phyloP scores from a whole-genome alignment of 2,888 invertebrate genomes.

The Lithophane semibrunnea region DNA sequence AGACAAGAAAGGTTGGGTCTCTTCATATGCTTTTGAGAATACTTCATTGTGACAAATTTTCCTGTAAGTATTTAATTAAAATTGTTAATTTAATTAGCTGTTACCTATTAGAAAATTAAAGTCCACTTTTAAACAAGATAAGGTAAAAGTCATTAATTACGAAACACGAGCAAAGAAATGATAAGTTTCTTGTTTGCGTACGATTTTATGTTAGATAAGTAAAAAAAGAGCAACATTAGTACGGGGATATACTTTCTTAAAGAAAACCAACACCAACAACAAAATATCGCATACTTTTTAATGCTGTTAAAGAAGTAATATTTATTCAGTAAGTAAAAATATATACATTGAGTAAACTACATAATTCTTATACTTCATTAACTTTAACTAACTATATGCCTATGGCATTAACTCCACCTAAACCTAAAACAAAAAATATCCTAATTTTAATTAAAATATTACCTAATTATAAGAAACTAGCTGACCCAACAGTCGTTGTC shows the following conservation, averaged over 20 bases:
- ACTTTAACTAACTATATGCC: not conserved
- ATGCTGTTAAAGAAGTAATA: not conserved
- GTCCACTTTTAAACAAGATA: not conserved
- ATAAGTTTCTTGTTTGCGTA: not conserved
- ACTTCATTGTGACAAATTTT: conserved; percentile 3
- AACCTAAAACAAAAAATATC: not conserved
- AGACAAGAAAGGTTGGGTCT: conserved; percentile 1
- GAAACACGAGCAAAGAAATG: not conserved
- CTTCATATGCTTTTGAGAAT: conserved; percentile 5
- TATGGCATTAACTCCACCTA: no score
- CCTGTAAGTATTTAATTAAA: conserved; percentile 36
- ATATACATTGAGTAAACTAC: not conserved
- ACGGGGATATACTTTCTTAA: not conserved
- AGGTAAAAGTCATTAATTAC: not conserved
- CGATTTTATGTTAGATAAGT: not conserved
- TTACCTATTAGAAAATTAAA: not conserved
- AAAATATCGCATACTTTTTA: not conserved
- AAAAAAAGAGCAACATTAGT: not conserved
- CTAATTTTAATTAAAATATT: not conserved
- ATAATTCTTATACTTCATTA: not conserved
- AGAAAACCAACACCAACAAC: not conserved
- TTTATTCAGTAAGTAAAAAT: not conserved
- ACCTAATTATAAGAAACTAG: not conserved
- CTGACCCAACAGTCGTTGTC: not conserved
- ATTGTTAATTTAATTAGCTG: conserved; percentile 5